Conservation (phyloP, 2,797 vertebrate species). For the Anisognathus igniventris region DNA sequence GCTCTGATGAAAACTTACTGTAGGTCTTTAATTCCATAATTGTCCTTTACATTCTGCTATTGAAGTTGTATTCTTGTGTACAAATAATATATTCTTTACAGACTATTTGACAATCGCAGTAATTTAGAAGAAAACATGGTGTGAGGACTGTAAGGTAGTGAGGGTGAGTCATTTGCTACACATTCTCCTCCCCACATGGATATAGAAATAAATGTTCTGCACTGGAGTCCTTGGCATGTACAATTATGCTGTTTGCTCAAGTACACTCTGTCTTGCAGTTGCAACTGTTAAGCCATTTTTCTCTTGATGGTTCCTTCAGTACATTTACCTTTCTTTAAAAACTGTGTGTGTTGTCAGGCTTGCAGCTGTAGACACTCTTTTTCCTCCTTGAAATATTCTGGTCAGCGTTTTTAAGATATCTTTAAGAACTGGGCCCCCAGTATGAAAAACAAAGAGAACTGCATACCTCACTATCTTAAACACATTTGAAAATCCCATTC, state of each 20-base stretch:
- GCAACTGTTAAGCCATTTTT: not conserved
- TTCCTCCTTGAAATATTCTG: not conserved
- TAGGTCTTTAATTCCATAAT: not conserved
- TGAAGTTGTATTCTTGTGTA: not conserved
- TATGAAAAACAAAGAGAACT: not conserved
- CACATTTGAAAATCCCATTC: not conserved
- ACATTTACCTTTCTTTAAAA: not conserved
- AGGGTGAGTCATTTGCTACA: not conserved
- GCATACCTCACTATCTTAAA: not conserved
- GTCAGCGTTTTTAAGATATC: not conserved
- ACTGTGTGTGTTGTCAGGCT: not conserved
- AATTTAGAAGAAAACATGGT: not conserved
- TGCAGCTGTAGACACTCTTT: not conserved
- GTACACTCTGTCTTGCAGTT: not conserved
- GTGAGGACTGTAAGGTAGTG: not conserved
- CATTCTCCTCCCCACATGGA: not conserved
- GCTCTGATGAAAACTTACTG: not conserved
- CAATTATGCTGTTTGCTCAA: not conserved
- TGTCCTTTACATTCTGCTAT: not conserved
- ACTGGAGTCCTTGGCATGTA: not conserved
- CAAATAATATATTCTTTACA: not conserved
- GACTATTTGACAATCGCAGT: not conserved
- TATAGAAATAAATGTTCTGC: constrained; percentile 6
- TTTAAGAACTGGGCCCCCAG: not conserved
- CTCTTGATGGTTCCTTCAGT: not conserved